phyloP scores from a whole-genome alignment of 2,888 invertebrate genomes.

The Tenthredo mesomela region DNA sequence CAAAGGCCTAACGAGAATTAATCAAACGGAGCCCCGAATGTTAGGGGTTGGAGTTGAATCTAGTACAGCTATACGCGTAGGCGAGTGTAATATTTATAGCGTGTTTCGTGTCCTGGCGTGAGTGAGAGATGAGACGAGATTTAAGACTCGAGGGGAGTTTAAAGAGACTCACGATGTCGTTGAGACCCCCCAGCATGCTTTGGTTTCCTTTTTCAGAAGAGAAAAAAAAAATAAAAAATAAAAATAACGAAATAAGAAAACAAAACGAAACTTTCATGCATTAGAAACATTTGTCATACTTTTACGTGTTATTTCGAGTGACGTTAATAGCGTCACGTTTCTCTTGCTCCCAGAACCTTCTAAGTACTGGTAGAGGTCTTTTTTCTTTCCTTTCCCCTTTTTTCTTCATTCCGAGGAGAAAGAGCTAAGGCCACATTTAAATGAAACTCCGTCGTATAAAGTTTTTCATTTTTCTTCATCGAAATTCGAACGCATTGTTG shows the following conservation, averaged over 20 bases:
- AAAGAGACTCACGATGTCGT: conserved; percentile 28
- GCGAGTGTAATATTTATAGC: conserved; percentile 41
- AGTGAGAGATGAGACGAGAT: conserved; percentile 44
- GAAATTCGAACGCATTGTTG: neutral
- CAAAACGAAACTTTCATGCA: conserved; percentile 30
- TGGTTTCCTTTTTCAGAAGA: neutral
- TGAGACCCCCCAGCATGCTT: neutral
- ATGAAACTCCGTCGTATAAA: neutral
- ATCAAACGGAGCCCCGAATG: conserved; percentile 41
- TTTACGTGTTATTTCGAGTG: conserved; percentile 40
- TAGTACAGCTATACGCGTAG: conserved; percentile 28
- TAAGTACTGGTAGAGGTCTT: conserved; percentile 35
- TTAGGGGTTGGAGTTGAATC: neutral
- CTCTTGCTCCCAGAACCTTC: conserved; percentile 41
- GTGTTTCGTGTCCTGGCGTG: conserved; percentile 30
- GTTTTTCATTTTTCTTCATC: neutral
- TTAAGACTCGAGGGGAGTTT: conserved; percentile 50
- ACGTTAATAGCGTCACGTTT: conserved; percentile 51
- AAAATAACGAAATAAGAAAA: neutral
- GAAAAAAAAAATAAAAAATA: neutral
- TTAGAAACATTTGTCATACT: conserved; percentile 46
- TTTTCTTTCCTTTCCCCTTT: neutral
- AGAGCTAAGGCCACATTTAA: neutral
- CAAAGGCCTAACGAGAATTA: conserved; percentile 48
- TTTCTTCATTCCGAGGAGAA: neutral